Conservation (phyloP, 2,113 vertebrate genomes). For the Ancistrus triradiatus region DNA sequence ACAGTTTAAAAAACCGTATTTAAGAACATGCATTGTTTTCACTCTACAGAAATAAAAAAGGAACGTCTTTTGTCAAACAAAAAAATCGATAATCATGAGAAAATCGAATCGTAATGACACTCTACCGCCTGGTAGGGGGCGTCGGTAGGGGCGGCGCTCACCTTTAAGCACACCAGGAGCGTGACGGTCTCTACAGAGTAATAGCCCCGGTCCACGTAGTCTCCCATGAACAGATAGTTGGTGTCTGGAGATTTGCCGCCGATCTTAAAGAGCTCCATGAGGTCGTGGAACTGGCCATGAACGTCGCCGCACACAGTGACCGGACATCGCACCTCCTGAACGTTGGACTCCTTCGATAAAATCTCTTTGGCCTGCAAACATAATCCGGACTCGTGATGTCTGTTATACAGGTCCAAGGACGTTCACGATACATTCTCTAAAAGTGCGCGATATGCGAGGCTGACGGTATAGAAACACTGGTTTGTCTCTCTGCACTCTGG, state of each 20-base stretch:
- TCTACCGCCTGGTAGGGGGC: too few relatives aligned
- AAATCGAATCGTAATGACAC: too few relatives aligned
- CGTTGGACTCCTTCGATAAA: conserved; percentile 94
- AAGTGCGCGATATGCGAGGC: too few relatives aligned
- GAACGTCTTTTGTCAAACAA: too few relatives aligned
- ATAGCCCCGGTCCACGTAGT: conserved; percentile 72
- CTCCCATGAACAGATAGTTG: conserved; percentile 92
- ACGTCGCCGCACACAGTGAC: conserved; percentile 85
- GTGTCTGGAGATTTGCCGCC: conserved; percentile 96
- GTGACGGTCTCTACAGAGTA: conserved; percentile 96
- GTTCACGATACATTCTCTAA: too few relatives aligned
- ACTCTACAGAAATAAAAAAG: too few relatives aligned
- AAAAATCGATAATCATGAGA: too few relatives aligned
- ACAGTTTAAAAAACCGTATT: too few relatives aligned
- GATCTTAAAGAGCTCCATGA: conserved; percentile 74
- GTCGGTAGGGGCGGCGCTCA: conserved; percentile 60
- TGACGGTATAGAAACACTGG: too few relatives aligned
- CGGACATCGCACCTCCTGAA: conserved; percentile 94
- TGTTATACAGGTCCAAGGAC: too few relatives aligned
- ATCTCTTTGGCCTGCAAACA: conserved; percentile 90
- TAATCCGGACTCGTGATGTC: background rate
- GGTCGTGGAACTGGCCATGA: conserved; percentile 72
- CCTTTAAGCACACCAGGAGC: conserved; percentile 95
- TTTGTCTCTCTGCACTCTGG: background rate
- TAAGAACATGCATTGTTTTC: too few relatives aligned